Conservation (phyloP, 2,113 vertebrate genomes). For the Eptatretus burgeri region DNA sequence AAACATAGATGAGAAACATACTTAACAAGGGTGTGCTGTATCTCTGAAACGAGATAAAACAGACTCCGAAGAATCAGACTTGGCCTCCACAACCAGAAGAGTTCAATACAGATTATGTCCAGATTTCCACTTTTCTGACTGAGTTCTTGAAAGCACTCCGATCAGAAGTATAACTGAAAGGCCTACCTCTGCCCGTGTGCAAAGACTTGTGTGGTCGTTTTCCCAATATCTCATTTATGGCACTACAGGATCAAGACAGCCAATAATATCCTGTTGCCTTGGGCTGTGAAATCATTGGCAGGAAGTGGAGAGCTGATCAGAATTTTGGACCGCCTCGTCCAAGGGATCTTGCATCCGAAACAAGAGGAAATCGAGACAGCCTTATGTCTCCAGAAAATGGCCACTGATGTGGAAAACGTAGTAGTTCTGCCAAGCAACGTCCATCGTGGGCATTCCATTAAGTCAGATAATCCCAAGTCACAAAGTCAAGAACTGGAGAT, state of each 20-base stretch:
- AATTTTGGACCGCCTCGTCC: conserved; percentile 6
- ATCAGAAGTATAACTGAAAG: background rate
- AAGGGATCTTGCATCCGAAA: conserved; percentile 1
- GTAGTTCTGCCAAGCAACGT: too few species aligned
- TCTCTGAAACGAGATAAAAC: too few species aligned
- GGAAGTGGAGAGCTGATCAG: conserved; percentile 9
- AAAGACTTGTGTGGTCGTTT: conserved; percentile 1
- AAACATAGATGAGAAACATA: too few species aligned
- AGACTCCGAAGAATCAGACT: too few species aligned
- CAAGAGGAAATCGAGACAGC: conserved; percentile 9
- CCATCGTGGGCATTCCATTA: too few species aligned
- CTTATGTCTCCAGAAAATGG: conserved; percentile 9
- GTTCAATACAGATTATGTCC: too few species aligned
- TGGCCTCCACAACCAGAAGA: too few species aligned
- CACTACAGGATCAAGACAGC: conserved; percentile 6
- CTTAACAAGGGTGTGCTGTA: too few species aligned
- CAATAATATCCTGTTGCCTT: conserved; percentile 9
- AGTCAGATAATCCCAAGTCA: too few species aligned
- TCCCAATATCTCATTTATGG: background rate
- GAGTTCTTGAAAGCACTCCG: background rate
- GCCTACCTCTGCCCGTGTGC: background rate
- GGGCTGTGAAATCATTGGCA: conserved; percentile 9
- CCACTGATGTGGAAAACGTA: conserved; percentile 2
- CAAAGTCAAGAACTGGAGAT: too few species aligned
- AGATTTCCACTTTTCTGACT: too few species aligned